Base-by-base conservation (phyloP, 1,140 invertebrate genomes). In the Diploscapter pachys region DNA sequence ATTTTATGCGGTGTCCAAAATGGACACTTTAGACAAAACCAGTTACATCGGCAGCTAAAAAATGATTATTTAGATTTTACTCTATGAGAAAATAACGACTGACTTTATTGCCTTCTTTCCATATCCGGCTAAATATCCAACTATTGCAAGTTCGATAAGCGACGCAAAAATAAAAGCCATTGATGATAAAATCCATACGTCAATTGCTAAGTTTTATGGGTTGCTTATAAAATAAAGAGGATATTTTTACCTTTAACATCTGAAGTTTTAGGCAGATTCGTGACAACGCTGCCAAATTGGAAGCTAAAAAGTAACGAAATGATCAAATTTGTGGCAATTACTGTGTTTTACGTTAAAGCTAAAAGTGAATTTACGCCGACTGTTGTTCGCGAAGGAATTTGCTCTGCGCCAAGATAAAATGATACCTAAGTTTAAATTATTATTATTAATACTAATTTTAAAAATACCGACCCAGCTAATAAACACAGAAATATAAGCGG, bases 221-320 rank as follows among this genome's bases (percentile, higher is more conserved):
- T 64, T 77, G 31, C 31, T 31, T 31, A 31, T 31, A 31, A 31
- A 31, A 11, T 9, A 55, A 9, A 55, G 69, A n/a, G 11, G 4
- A 31, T 31, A 31, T 31, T 31, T 31, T 31, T 31, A 31, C 31
- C 31, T 31, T 31, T 31, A 31, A 31, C 31, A 31, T 31, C 31
- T 31, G 31, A 31, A 31, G 31, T 31, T 31, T 31, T 31, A 75
- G 11, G 5, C 11, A 48, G 5, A 78, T 56, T 75, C 69, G 85
- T 84, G 51, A 85, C 82, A 72, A 84, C 83, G 54, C 81, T 83
- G 4, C 84, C 85, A 69, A 85, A 85, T 31, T 83, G 83, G 48
- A 85, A 73, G 52, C 83, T 81, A 53, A 75, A 79, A n/a, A 85
- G 80, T n/a, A 85, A 82, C 5, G 82, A 81, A 31, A 31, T 1